A percentile compares a stretch with the other conserved stretches of the same genome.
Conservation (phyloP, 2,113 vertebrate genomes). For the Sciurus niger region DNA sequence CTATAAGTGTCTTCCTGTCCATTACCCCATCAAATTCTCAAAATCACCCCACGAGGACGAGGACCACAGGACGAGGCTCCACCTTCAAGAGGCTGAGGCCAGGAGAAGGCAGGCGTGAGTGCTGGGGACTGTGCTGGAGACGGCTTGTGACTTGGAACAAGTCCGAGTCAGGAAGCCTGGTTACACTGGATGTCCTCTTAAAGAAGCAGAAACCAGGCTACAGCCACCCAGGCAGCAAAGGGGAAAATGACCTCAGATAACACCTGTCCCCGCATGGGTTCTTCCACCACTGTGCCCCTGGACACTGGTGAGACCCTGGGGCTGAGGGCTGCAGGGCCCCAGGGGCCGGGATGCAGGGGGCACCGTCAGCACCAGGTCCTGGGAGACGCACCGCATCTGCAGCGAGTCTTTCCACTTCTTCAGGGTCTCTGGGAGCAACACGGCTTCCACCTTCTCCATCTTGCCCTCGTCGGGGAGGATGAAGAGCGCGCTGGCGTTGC, state of each 20-base stretch:
- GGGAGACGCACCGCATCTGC: slow-evolving; percentile 45
- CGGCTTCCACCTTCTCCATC: slow-evolving; percentile 80
- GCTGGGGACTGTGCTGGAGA: fast-evolving
- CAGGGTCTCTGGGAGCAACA: slow-evolving; percentile 73
- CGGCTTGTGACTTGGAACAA: background rate
- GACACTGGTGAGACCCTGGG: background rate
- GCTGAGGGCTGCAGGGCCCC: fast-evolving
- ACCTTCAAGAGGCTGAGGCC: background rate
- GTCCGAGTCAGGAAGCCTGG: no score
- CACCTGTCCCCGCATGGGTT: fast-evolving
- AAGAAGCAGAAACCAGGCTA: background rate
- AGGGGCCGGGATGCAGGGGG: background rate
- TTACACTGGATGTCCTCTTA: background rate
- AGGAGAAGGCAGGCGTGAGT: fast-evolving
- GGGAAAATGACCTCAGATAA: fast-evolving
- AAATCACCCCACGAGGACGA: background rate
- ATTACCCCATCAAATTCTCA: fast-evolving
- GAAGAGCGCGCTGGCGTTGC: slow-evolving; percentile 71
- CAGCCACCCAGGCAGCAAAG: background rate
- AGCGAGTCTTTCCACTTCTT: slow-evolving; percentile 78
- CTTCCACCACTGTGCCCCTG: fast-evolving
- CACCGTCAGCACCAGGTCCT: no score
- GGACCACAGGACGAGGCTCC: background rate
- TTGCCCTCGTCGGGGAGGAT: slow-evolving; percentile 82
- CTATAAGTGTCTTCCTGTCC: no score